A percentile compares a stretch with the other conserved stretches of the same genome.
These are phyloP conservation scores for Vicugna pacos DNA, from an alignment of 2,113 vertebrate species.

Conservation along the genomic window DNA sequence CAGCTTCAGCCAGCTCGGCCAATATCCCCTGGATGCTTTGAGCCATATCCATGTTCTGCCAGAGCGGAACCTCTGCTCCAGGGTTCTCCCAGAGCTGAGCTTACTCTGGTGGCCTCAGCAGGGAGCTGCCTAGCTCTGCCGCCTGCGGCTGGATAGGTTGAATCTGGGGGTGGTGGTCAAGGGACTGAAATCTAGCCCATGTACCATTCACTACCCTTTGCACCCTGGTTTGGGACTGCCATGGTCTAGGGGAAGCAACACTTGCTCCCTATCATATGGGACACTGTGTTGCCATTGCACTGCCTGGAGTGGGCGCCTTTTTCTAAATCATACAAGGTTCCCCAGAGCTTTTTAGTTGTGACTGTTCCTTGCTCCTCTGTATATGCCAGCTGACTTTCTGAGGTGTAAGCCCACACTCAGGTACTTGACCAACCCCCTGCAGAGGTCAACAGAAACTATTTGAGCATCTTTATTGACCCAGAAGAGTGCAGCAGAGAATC, in stretches of 20 bases:
- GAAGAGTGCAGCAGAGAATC: neutral
- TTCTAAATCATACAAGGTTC: neutral
- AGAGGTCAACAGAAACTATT: neutral
- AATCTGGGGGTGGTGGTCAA: neutral
- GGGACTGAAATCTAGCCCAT: neutral
- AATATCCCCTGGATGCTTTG: neutral
- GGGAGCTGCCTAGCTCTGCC: neutral
- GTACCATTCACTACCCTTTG: neutral
- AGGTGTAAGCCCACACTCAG: neutral
- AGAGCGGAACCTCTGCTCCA: neutral
- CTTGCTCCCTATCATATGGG: neutral
- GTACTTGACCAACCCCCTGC: neutral
- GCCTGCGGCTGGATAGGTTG: neutral
- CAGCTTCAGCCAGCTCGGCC: neutral
- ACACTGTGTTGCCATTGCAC: neutral
- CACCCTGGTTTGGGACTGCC: neutral
- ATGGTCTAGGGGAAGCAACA: neutral
- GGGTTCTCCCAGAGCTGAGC: neutral
- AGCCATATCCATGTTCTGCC: neutral
- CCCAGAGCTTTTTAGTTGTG: neutral
- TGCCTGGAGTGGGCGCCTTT: neutral
- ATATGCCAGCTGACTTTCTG: neutral
- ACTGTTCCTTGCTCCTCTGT: neutral
- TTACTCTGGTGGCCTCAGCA: neutral
- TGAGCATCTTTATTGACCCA: neutral